Base-by-base conservation (phyloP, 2,888 invertebrate species). In the Thyatira batis region DNA sequence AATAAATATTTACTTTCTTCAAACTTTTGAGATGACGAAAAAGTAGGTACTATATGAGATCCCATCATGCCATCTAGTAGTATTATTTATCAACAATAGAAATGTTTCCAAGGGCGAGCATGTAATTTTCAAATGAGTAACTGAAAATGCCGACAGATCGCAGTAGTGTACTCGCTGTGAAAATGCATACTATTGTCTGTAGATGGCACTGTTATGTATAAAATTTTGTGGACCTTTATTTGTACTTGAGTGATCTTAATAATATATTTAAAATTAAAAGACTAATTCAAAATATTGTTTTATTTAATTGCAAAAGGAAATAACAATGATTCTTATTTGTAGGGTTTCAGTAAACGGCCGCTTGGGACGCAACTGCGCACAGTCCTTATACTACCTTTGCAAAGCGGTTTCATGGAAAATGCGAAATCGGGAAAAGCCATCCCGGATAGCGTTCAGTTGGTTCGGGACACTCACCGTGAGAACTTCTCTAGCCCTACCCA, bases 391-490 rank as follows among this genome's bases (percentile, higher is more conserved):
- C 58, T 68, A 63, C 66, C 66, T 69, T 66, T 64, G 65, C 54
- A 58, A 60, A 65, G 62, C 64, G 57, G 59, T 77, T 78, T 71
- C 69, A 67, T 71, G 70, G 78, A 83, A 84, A 80, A 72, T 76
- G 73, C 68, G 73, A 76, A 80, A 79, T 82, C 75, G 80, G 83
- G 84, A 80, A 87, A 86, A 86, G 76, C 78, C 73, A 78, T 81
- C 85, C 86, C 80, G 84, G 87, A 81, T 78, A 75, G 74, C 63
- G 77, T 78, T 86, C 89, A 91, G 91, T 91, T 83, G 87, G 76
- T 80, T 82, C 82, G 84, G 84, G 82, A 80, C 83, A 66, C 75
- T 80, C 85, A 73, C 60, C 71, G 84, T 65, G 87, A 67, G 76
- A 78, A 81, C 84, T 85, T 72, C 82, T n/a, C 68, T 68, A 69